These are phyloP conservation scores for Chaetophractus vellerosus DNA, from an alignment of 2,797 vertebrate genomes.

Conservation along the genomic window DNA sequence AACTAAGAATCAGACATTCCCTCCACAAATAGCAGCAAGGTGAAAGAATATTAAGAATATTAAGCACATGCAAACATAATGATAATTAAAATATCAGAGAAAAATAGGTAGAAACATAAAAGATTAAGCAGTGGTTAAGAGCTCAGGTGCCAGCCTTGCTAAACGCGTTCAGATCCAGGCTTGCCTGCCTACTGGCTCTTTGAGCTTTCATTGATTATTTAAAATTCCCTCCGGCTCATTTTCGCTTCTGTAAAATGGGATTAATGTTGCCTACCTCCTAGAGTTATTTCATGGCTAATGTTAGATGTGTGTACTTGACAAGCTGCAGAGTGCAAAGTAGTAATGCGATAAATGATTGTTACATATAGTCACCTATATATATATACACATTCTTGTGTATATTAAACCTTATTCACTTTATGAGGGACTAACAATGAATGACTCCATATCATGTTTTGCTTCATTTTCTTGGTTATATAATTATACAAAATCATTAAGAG, in stretches of 20 bases:
- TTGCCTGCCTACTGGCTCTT: not conserved
- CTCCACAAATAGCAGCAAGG: not conserved
- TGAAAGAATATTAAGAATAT: no score
- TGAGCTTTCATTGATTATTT: not conserved
- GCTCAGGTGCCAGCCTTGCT: not conserved
- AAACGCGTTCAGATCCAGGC: not conserved
- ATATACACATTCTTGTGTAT: not conserved
- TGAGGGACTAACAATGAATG: not conserved
- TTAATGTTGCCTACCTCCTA: not conserved
- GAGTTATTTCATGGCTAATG: not conserved
- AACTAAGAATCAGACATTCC: not conserved
- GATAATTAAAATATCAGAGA: no score
- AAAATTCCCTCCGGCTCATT: not conserved
- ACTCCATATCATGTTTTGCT: not conserved
- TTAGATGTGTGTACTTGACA: not conserved
- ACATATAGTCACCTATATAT: not conserved
- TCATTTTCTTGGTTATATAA: not conserved
- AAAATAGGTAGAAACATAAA: no score
- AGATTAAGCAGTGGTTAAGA: not conserved
- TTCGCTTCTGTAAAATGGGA: not conserved
- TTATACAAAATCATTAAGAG: conserved; percentile 32
- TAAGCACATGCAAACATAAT: no score
- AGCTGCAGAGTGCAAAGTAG: not conserved
- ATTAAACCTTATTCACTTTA: not conserved
- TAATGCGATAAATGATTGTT: not conserved